These are phyloP conservation scores for Coccyzus lansbergi DNA, from an alignment of 2,797 vertebrate genomes.

Conservation along the genomic window DNA sequence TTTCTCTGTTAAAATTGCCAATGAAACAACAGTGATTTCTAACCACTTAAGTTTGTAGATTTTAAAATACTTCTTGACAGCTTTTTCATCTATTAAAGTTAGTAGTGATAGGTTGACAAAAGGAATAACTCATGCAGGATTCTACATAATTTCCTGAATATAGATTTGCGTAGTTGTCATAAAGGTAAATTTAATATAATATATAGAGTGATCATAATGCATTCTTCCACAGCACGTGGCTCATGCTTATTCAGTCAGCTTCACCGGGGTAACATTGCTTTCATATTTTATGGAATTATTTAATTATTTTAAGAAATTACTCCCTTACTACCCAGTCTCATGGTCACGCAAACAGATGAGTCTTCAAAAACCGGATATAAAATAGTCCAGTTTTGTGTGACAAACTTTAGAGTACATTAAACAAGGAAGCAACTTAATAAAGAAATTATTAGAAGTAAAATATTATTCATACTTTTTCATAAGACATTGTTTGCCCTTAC, in stretches of 20 bases:
- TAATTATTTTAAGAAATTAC: background rate
- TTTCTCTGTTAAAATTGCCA: background rate
- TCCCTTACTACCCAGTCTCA: background rate
- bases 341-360: background rate
- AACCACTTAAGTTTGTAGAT: background rate
- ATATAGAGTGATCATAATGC: background rate
- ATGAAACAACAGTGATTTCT: background rate
- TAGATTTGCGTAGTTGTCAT: background rate
- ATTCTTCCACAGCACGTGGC: background rate
- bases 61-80: background rate
- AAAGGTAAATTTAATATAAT: background rate
- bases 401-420: background rate
- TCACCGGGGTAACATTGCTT: background rate
- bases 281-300: background rate
- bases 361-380: background rate
- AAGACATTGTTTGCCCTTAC: background rate
- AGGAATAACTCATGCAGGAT: background rate
- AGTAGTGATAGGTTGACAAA: background rate
- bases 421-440: background rate
- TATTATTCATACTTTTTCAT: background rate
- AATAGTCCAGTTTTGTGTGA: background rate
- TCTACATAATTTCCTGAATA: background rate
- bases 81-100: background rate
- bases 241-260: background rate
- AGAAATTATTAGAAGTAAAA: background rate